Base-by-base conservation (phyloP, 2,797 vertebrate genomes). In the Acanthurus leucopareius region DNA sequence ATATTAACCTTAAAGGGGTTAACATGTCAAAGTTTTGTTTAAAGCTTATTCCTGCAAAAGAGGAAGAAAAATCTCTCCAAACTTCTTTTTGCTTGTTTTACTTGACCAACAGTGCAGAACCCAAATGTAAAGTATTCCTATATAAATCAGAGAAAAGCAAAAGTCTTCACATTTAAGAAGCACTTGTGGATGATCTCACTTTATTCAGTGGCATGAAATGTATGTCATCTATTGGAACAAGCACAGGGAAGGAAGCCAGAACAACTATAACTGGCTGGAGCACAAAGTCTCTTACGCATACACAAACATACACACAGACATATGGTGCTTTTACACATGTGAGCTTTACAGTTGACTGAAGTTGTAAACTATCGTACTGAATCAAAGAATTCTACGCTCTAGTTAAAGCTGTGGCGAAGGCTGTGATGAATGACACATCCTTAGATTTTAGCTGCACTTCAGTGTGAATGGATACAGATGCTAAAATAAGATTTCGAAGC, bases 131-230 rank as follows among this genome's bases (percentile, higher is more conserved):
- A 20, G 11, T 14, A 5, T 45, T 47, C 3, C 22, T 48, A 71
- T 17, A 19, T 38, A 16, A 51, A 22, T 15, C 15, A 20, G 44
- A 62, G 17, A 52, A 44, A 61, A 44, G 19, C 20, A 54, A 2
- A 1, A 32, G 32, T 35, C 45, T n/a, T 14, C 35, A 61, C 11
- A 10, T 47, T 16, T 54, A 10, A 35, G 6, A 38, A 35, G 6
- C 28, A n/a, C 16, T 7, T 63, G 28, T 44, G 15, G 38, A 52
- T 10, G 22, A 16, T 28, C 44, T 32, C 40, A 63, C 44, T 53
- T 11, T 73, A 38, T 54, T 56, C 42, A 20, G 10, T 22, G 62
- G 35, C 45, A 51, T 62, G 53, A 66, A 65, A 60, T 48, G 1
- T 59, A 66, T 59, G 40, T 25, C 22, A 74, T 75, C 16, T 57